phyloP scores from a whole-genome alignment of 2,113 vertebrate genomes.

The Macrotis lagotis region DNA sequence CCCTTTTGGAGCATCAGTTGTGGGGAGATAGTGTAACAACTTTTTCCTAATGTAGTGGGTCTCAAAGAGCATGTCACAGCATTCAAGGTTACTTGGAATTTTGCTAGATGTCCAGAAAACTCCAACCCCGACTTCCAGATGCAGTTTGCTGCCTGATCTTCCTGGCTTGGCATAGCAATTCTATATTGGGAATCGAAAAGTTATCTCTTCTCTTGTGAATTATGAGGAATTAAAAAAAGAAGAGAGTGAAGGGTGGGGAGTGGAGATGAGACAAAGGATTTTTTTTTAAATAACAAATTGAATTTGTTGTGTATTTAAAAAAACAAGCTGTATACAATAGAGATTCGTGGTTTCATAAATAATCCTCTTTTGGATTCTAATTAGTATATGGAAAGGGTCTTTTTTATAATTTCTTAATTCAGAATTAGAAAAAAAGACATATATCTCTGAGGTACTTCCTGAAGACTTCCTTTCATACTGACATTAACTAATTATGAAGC shows the following conservation, averaged over 20 bases:
- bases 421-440: neutral
- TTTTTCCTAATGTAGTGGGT: neutral
- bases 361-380: neutral
- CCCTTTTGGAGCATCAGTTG: neutral
- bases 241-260: neutral
- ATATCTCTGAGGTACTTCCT: neutral
- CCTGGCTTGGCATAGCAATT: neutral
- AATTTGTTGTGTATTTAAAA: neutral
- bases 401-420: neutral
- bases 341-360: neutral
- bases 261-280: neutral
- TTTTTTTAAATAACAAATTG: neutral
- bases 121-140: neutral
- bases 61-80: neutral
- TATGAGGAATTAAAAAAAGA: neutral
- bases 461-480: neutral
- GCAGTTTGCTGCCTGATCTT: neutral
- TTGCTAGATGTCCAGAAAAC: neutral
- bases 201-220: neutral
- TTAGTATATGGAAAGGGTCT: neutral
- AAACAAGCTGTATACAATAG: neutral
- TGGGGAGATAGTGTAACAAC: neutral
- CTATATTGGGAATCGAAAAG: neutral
- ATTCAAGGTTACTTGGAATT: neutral
- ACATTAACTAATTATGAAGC: neutral